Evolutionary conservation across 2,797 vertebrate genomes (phyloP).

Genomic region (Micromesistius poutassou): DNA sequence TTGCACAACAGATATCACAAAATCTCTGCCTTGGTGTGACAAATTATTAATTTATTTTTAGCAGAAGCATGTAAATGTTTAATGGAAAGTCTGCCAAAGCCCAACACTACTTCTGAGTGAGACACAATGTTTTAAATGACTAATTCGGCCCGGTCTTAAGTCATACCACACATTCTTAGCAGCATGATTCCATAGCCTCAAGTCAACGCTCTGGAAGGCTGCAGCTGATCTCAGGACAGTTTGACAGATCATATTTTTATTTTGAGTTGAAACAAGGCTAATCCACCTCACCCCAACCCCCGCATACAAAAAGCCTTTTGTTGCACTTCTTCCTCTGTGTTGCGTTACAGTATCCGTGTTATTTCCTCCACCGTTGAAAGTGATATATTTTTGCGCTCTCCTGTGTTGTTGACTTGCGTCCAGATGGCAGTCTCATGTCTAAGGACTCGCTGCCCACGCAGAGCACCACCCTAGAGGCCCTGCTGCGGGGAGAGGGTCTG

Average conservation of each 20-base stretch:
- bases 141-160: not conserved
- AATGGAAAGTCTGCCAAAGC: not conserved
- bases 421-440: slow-evolving; percentile 85
- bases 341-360: too few relatives aligned
- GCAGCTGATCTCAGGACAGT: not conserved
- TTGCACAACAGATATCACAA: not conserved
- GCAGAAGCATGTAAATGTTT: not conserved
- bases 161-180: not conserved
- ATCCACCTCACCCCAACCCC: too few relatives aligned
- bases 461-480: slow-evolving; percentile 91
- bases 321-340: not conserved
- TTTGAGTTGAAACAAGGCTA: too few relatives aligned
- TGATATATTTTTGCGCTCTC: not conserved
- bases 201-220: not conserved
- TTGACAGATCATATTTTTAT: not conserved
- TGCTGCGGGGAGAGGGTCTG: slow-evolving; percentile 88
- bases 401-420: slow-evolving; percentile 10
- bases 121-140: slow-evolving; percentile 1
- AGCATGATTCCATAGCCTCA: too few relatives aligned
- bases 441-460: slow-evolving; percentile 87
- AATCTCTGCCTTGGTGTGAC: not conserved
- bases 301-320: not conserved
- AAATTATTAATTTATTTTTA: not conserved
- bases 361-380: too few relatives aligned
- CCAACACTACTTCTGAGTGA: not conserved